Base-by-base conservation (phyloP, 1,140 invertebrate genomes). In the Samia ricini region DNA sequence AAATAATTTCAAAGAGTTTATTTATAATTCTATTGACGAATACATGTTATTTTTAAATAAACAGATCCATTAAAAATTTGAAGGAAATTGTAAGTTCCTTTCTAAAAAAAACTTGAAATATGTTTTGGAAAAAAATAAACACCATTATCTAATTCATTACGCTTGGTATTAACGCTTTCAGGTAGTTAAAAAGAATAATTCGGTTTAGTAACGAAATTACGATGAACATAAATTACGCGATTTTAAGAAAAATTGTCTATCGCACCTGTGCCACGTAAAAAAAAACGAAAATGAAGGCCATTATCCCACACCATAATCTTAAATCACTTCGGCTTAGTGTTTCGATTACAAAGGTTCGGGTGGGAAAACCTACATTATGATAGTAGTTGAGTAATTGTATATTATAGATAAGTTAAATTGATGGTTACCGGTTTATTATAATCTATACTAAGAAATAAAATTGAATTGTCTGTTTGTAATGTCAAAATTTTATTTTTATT, bases 231-330 rank as follows among this genome's bases (percentile, higher is more conserved):
- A 75, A 81, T 76, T 78, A 69, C 21, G 51, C 66, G 74, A 76
- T 76, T 81, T 75, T 74, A 76, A 74, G 71, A 81, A 78, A 80
- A 76, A 78, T 69, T 72, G 66, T 65, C 65, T 66, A 68, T 67
- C 67, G 72, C 78, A 83, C 83, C 81, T 83, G 79, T 75, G 72
- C 71, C 68, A 63, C 74, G 74, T 65, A 59, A 68, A 69, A 77
- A 59, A 68, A 69, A 77, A 77, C 73, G 71, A 79, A 78, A 83
- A 79, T 85, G 82, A 77, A 77, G 62, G 76, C 77, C 73, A 83
- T 87, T 85, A 87, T 83, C 82, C 80, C 83, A 73, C 73, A 79
- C 84, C 79, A 86, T 87, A 85, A 87, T 83, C 84, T 83, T 87
- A 87, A 87, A 87, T 87, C 84, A 87, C 82, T 83, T 76, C 63